These are phyloP conservation scores for Calcarius ornatus DNA, from an alignment of 2,113 vertebrate genomes.

Conservation along the genomic window DNA sequence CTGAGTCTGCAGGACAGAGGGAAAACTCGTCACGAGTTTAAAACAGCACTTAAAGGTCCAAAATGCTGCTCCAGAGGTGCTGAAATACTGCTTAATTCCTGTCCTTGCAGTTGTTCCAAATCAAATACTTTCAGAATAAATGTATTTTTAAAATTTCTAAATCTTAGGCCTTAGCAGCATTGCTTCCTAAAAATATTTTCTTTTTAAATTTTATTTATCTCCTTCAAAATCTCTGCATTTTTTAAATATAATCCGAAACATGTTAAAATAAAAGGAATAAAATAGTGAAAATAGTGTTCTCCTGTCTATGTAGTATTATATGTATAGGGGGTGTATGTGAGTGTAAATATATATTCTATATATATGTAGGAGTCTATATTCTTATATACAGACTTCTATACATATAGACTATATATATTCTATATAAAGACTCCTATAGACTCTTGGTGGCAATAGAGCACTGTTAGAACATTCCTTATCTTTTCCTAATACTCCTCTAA, in stretches of 20 bases:
- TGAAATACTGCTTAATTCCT: not conserved
- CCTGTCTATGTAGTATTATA: not conserved
- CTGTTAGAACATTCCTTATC: not conserved
- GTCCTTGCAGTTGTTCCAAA: not conserved
- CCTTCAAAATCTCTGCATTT: not conserved
- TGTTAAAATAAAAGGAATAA: not conserved
- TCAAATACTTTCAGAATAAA: not conserved
- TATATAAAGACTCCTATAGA: not conserved
- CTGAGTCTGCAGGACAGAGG: not conserved
- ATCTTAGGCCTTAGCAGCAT: not conserved
- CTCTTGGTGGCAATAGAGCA: not conserved
- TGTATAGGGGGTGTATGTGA: not conserved
- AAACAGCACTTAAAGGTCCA: not conserved
- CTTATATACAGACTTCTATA: not conserved
- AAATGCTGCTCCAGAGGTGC: not conserved
- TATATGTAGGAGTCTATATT: not conserved
- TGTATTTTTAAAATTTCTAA: not conserved
- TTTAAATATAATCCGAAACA: not conserved
- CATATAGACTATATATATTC: not conserved
- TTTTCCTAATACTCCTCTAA: not conserved
- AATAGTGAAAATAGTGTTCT: not conserved
- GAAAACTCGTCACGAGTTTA: not conserved
- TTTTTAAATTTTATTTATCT: not conserved
- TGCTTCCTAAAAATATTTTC: not conserved
- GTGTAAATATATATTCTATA: not conserved